Base-by-base conservation (phyloP, 2,113 vertebrate genomes). In the Cephalopterus ornatus region DNA sequence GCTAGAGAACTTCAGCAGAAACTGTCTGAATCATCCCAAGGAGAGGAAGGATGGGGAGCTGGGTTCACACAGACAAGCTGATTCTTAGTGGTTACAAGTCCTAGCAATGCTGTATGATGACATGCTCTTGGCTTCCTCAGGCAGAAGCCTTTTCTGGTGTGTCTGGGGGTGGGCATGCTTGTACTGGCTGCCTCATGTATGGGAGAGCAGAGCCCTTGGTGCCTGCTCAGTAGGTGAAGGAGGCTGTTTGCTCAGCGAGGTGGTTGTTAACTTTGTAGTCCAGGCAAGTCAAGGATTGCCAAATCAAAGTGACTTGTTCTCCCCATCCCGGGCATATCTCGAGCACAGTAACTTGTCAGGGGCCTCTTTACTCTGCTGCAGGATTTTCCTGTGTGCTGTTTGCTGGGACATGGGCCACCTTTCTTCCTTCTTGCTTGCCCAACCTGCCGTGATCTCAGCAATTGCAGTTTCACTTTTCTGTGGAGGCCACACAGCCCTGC, bases 391-490 rank as follows among this genome's bases (percentile, higher is more conserved):
- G 2, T 24, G 20, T 58, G 62, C 37, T 22, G 3, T 15, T 39
- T 39, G 62, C 91, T 44, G 81, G 89, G 33, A 24, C 44, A 10
- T 0, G 13, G 81, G 72, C 92, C 49, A 33, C 84, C 85, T 75
- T 58, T 12, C 70, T 26, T 7, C 14, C 20, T 11, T 35, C 46
- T 8, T 8, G 7, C 66, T 79, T 87, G 78, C 79, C 77, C 83
- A 79, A 2, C 8, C 46, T 63, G 53, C 18, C 3, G 11, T 62
- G 46, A 20, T 32, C 14, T 47, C 41, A 26, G 62, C 9, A 33
- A 4, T 7, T 23, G 73, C 50, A 39, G 67, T 91, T 93, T 93
- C 88, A 72, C 95, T 96, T 96, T 95, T 93, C 76, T 68, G 56
- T 27, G 7, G 63, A 63, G 87, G 72, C 52, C 46, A 12, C 4